Conservation (phyloP, 2,113 vertebrate species). For the Bothrops jararaca region DNA sequence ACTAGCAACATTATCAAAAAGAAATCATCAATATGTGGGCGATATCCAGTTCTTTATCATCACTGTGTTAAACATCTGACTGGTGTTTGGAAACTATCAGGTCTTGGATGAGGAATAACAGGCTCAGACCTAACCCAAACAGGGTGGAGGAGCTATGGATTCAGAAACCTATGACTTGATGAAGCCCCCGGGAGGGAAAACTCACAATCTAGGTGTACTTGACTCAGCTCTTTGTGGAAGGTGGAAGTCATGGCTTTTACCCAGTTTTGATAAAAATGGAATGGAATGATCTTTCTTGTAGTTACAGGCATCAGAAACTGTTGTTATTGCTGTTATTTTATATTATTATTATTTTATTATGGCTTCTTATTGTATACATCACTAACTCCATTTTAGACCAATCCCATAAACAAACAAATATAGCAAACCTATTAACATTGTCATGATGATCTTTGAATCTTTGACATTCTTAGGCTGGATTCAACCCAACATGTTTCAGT, state of each 20-base stretch:
- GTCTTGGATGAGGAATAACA: neutral
- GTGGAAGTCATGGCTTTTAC: neutral
- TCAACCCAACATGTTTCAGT: neutral
- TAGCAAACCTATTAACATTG: neutral
- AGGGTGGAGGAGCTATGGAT: neutral
- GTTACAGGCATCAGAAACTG: neutral
- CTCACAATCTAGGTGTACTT: neutral
- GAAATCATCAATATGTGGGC: neutral
- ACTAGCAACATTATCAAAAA: neutral
- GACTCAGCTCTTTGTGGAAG: neutral
- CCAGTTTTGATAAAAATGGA: neutral
- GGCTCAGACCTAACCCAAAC: neutral
- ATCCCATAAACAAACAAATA: neutral
- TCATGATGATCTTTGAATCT: neutral
- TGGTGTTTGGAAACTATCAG: neutral
- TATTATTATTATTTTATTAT: neutral
- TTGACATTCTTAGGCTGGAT: neutral
- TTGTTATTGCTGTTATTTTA: neutral
- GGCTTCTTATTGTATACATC: neutral
- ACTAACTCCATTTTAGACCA: neutral
- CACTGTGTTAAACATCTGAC: neutral
- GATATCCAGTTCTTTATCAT: neutral
- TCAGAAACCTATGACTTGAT: neutral
- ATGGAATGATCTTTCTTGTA: neutral
- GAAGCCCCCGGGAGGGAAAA: neutral